phyloP scores from a whole-genome alignment of 2,888 invertebrate genomes.

The Ecdyonurus torrentis region DNA sequence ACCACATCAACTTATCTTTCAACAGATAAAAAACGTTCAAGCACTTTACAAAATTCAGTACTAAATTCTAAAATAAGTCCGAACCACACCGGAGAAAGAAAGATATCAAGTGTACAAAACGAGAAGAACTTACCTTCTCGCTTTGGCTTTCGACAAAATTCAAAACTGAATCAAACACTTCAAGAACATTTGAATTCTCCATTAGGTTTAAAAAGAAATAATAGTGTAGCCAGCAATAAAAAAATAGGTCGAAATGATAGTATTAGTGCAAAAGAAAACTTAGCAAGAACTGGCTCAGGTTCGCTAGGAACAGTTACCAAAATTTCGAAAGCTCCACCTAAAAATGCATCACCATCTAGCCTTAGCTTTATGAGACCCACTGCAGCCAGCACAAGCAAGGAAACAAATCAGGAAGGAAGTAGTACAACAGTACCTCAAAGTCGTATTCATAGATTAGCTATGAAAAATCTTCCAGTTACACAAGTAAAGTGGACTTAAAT shows the following conservation, averaged over 20 bases:
- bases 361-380: conserved; percentile 76
- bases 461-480: not conserved
- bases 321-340: conserved; percentile 23
- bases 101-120: not conserved
- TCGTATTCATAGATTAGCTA: not conserved
- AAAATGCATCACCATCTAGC: conserved; percentile 22
- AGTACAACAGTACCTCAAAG: not conserved
- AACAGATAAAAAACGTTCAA: not conserved
- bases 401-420: conserved; percentile 15
- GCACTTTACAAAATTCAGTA: not conserved
- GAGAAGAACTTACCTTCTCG: not conserved
- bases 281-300: conserved; percentile 9
- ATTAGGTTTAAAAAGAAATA: not conserved
- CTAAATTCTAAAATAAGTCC: not conserved
- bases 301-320: conserved; percentile 30
- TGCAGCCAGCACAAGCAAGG: conserved; percentile 64
- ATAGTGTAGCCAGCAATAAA: not conserved
- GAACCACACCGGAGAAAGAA: not conserved
- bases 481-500: not conserved
- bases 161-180: not conserved
- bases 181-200: not conserved
- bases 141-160: not conserved
- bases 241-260: not conserved
- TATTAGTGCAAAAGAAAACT: conserved; percentile 1
- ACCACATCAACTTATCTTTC: not conserved